Evolutionary conservation across 2,797 vertebrate genomes (phyloP), one percentile per base, ranked within the genome.

Genomic region (Coilia nasus): DNA sequence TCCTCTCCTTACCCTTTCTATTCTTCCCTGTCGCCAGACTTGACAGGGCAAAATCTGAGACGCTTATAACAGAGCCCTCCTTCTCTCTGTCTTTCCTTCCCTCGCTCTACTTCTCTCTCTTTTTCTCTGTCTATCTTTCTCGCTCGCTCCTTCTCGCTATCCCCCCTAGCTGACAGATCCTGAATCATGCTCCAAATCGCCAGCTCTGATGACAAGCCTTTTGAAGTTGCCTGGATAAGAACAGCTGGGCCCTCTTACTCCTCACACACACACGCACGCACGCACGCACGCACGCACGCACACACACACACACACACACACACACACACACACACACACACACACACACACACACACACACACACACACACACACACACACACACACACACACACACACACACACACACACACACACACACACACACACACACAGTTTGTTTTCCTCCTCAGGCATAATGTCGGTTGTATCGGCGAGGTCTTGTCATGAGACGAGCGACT

Each of bases 371-470:
- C 46, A 47, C 46, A 10, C 46, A 47, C 46, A 47, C 46, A 10
- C 46, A 47, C 46, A 47, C 46, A 47, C 46, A 47, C 46, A 47
- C 46, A 47, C 46, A 47, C 46, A 47, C 46, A 47, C 46, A 47
- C 46, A 47, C 46, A 47, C 46, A 47, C 46, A 47, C 46, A 47
- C 46, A 47, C 46, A 47, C 46, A 47, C 46, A 47, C 46, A 47
- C 46, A 47, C 46, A 47, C 50, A 15, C 71, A 78, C 31, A 41
- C 71, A 78, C 71, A 78, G 15, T 78, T 78, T 78, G 35, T 78
- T 78, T 78, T 81, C 78, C 81, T 88, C 60, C 62, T 14, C 60
- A 75, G 83, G 57, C n/a, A 57, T 23, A 78, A 67, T 23, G 12
- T 0, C 17, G 19, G 12, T 0, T 6, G 2, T 31, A 41, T 78